Evolutionary conservation across 2,113 vertebrate species (phyloP), one percentile per base, ranked within the genome.

Genomic region (Cairina moschata): DNA sequence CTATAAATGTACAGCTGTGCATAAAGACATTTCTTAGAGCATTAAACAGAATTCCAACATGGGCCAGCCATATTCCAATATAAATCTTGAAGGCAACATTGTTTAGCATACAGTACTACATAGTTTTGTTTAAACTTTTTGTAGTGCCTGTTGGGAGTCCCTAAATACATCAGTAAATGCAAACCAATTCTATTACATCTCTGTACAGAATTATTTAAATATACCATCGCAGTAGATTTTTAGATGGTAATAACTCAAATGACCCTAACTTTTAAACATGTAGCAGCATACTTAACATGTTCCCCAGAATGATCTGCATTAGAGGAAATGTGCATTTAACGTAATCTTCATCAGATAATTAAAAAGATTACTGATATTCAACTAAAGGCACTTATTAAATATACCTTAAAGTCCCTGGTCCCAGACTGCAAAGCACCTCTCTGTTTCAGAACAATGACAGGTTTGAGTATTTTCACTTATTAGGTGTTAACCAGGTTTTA

Each of bases 31-130:
- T 91, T 94, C 89, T 93, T 93, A 97, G 77, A 97, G 91, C 96
- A 96, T 96, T 96, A 92, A 95, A 97, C 86, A 95, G 88, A 96
- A 96, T 94, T 97, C 96, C 93, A 97, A 97, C 97, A 98, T 98
- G 98, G 98, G 97, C 98, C 98, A 98, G 98, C 98, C 98, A 98
- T 91, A 98, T 98, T 97, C 95, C 88, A 96, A 93, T 79, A 85
- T 75, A 97, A 94, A 95, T 94, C 94, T 91, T 75, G 60, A 91
- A 96, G 96, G 93, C 95, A 93, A 91, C 85, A 62, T 94, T 91
- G 63, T 74, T 95, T 89, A 85, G 95, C 69, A 60, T 92, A 93
- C 90, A 91, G 81, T 91, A 95, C 91, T 86, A 69, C 12, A 17
- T 79, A 68, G 62, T 78, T 86, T 88, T 67, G 36, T 40, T 79